Evolutionary conservation across 2,888 invertebrate species (phyloP).

Genomic region (Meteorus cinctellus): DNA sequence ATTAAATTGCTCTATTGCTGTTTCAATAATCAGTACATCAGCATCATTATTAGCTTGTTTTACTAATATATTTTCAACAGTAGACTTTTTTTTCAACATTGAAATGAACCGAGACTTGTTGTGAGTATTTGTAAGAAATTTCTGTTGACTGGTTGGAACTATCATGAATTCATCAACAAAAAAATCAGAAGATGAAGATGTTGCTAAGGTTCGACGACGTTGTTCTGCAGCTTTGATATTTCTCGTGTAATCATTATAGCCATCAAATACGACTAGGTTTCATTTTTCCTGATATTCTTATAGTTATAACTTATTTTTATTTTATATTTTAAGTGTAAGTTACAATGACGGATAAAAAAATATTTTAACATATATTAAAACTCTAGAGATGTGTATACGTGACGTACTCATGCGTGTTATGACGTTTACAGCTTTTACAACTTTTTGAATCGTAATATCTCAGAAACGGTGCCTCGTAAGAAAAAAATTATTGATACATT

Average conservation of each 20-base stretch:
- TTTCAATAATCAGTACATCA: conserved; percentile 58
- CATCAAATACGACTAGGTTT: neutral
- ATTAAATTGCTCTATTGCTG: conserved; percentile 44
- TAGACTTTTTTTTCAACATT: conserved; percentile 46
- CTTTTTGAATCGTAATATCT: too few relatives aligned
- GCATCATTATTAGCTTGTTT: conserved; percentile 59
- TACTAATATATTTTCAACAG: conserved; percentile 56
- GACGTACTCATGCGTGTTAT: too few relatives aligned
- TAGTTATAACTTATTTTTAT: conserved; percentile 13
- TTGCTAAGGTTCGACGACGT: conserved; percentile 1
- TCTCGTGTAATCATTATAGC: neutral
- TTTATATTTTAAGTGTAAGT: conserved; percentile 23
- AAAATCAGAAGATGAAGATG: conserved; percentile 17
- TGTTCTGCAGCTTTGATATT: conserved; percentile 18
- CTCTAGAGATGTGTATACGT: too few relatives aligned
- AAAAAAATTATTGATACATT: too few relatives aligned
- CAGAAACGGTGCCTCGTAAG: too few relatives aligned
- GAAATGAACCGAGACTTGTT: conserved; percentile 64
- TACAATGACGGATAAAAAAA: conserved; percentile 14
- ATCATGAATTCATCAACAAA: conserved; percentile 17
- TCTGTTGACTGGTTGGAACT: conserved; percentile 46
- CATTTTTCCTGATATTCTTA: conserved; percentile 15
- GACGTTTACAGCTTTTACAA: too few relatives aligned
- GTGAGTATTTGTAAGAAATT: conserved; percentile 58
- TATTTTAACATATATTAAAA: conserved; percentile 19